phyloP scores from a whole-genome alignment of 2,888 invertebrate genomes.

The Elysia crispata region DNA sequence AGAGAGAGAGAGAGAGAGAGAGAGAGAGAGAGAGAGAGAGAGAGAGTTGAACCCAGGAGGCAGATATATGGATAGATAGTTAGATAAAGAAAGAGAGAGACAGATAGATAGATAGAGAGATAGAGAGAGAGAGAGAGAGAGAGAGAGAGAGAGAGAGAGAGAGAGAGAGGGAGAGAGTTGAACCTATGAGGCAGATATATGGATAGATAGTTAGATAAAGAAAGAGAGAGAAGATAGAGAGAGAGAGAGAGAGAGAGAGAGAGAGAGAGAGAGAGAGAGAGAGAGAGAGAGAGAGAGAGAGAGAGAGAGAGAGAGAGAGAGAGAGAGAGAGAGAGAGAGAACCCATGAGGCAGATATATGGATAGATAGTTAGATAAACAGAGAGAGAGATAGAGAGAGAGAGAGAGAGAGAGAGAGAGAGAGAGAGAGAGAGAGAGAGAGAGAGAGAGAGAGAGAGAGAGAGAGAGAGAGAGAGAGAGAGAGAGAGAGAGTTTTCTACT shows the following conservation, averaged over 20 bases:
- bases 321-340: slow-evolving; percentile 7
- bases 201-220: too few relatives aligned
- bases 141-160: too few relatives aligned
- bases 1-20: too few relatives aligned
- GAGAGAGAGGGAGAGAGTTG: too few relatives aligned
- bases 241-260: not conserved
- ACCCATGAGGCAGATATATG: not conserved
- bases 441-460: not conserved
- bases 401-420: not conserved
- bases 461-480: not conserved
- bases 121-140: not conserved
- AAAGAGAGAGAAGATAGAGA: too few relatives aligned
- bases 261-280: slow-evolving; percentile 20
- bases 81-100: slow-evolving; percentile 14
- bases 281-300: slow-evolving; percentile 16
- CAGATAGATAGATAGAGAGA: not conserved
- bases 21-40: too few relatives aligned
- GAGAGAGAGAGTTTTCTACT: too few relatives aligned
- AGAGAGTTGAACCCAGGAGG: too few relatives aligned
- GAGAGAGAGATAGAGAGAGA: not conserved
- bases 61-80: too few relatives aligned
- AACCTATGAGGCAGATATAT: too few relatives aligned
- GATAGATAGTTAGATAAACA: not conserved
- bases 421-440: slow-evolving; percentile 11
- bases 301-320: slow-evolving; percentile 18